Base-by-base conservation (phyloP, 2,888 invertebrate genomes). In the Patella depressa region DNA sequence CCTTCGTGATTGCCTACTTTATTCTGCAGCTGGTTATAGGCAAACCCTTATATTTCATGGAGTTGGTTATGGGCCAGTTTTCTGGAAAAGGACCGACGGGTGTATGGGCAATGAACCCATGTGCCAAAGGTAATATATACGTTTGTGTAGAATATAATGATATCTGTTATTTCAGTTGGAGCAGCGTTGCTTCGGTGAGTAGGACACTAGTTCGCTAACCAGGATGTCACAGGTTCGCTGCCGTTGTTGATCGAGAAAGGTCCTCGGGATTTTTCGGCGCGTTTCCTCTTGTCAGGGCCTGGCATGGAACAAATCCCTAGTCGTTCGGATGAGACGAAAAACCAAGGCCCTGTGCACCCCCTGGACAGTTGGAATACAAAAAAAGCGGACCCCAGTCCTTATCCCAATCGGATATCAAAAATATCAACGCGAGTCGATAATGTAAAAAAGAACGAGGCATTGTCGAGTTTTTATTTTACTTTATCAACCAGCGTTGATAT, bases 1-100 rank as follows among this genome's bases (percentile, higher is more conserved):
- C 88, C 11, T 89, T 89, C 80, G 81, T 89, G 65, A 86, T 89
- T 59, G 88, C 89, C 55, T 89, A 89, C 81, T 78, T 89, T 71
- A 78, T 89, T 7, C 85, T 89, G 12, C 88, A 88, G 80, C 80
- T 89, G 57, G 74, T 89, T 76, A 85, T 88, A 24, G 89, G 89
- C 55, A 89, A 89, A 75, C 89, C 89, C 0, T 86, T 89, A 86
- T 89, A 89, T 80, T 86, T 89, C 79, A 88, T 89, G 88, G 89
- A 89, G 77, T 83, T 89, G 65, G 85, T 85, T 2, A 84, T 89
- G 85, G 88, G 88, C 17, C 89, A 89, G 80, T 89, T 83, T 80
- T 88, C 88, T 2, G 86, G 84, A 17, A 81, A 81, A 45, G 89
- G 88, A 14, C 88, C 89, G 9, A 87, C 88, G 15, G 86, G 82